A percentile compares a stretch with the other conserved stretches of the same genome.
These are phyloP conservation scores for Spatula versicolor DNA, from an alignment of 2,797 vertebrate genomes.

Conservation along the genomic window DNA sequence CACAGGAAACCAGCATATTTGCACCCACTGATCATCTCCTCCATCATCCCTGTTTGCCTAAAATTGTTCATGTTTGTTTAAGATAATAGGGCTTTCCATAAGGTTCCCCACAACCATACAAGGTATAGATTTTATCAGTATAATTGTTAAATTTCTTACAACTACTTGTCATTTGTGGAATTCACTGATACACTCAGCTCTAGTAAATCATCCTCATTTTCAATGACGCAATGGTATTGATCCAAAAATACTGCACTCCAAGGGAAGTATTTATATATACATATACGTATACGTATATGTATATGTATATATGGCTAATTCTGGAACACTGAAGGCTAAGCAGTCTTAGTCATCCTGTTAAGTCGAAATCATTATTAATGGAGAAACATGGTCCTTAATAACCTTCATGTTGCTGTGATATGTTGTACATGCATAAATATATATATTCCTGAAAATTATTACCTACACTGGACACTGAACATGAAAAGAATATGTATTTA, in stretches of 20 bases:
- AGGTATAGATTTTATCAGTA: neutral
- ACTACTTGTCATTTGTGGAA: neutral
- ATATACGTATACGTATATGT: no score
- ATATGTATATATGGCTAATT: neutral
- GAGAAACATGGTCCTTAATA: neutral
- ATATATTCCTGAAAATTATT: neutral
- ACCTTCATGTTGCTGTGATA: neutral
- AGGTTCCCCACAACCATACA: neutral
- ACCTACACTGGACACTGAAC: neutral
- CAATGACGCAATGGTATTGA: no score
- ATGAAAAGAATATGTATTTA: neutral
- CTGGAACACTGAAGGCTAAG: neutral
- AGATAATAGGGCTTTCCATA: neutral
- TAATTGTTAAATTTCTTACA: neutral
- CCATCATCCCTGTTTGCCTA: neutral
- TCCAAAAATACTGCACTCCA: no score
- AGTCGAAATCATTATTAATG: slow-evolving; percentile 40
- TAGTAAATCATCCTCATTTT: neutral
- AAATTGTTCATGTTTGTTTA: neutral
- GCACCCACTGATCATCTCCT: neutral
- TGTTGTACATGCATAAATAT: neutral
- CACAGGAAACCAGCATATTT: neutral
- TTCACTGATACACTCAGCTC: neutral
- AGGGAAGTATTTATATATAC: no score
- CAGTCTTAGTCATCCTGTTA: neutral